Conservation (phyloP, 2,888 invertebrate species). For the Tipula vernalis region DNA sequence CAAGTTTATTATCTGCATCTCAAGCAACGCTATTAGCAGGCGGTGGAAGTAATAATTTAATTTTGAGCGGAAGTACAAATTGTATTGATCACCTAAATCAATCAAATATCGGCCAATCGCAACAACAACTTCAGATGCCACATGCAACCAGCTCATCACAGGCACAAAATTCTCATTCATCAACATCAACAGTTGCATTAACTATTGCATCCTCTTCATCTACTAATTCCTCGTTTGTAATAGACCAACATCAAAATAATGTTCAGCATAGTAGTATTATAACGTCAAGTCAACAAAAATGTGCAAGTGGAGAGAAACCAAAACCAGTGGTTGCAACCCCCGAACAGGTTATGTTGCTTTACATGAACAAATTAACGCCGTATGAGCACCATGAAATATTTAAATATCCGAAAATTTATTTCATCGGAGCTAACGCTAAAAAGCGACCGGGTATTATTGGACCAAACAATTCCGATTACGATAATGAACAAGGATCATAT, state of each 20-base stretch:
- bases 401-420: conserved; percentile 70
- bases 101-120: conserved; percentile 10
- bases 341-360: conserved; percentile 79
- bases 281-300: conserved; percentile 34
- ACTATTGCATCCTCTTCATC: conserved; percentile 15
- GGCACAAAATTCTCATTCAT: conserved; percentile 13
- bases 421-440: conserved; percentile 91
- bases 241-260: conserved; percentile 15
- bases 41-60: neutral
- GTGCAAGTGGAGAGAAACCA: conserved; percentile 30
- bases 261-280: conserved; percentile 29
- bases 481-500: conserved; percentile 97
- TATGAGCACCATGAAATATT: conserved; percentile 96
- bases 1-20: neutral
- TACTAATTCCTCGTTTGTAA: conserved; percentile 8
- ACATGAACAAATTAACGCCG: conserved; percentile 84
- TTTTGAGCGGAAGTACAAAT: conserved; percentile 14
- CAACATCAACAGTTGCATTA: conserved; percentile 11
- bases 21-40: neutral
- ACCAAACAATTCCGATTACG: conserved; percentile 89
- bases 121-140: neutral
- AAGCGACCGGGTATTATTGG: conserved; percentile 82
- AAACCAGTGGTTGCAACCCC: conserved; percentile 61
- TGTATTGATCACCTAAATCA: conserved; percentile 14
- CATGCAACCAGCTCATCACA: neutral